phyloP scores from a whole-genome alignment of 2,888 invertebrate species.

The Hypsopygia costalis region DNA sequence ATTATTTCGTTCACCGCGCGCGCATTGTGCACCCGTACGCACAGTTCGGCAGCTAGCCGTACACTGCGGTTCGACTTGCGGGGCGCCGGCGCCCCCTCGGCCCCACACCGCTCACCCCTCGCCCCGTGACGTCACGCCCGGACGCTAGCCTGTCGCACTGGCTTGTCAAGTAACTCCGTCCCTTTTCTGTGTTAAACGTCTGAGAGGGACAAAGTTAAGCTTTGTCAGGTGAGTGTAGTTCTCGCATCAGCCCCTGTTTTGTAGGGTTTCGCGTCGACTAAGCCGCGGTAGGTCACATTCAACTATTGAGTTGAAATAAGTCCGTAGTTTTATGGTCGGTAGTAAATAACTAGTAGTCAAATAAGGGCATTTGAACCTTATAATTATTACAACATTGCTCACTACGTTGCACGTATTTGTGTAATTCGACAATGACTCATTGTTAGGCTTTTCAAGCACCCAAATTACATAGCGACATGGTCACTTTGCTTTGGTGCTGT shows the following conservation, averaged over 20 bases:
- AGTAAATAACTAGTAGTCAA: no score
- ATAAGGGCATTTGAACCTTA: no score
- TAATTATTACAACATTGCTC: no score
- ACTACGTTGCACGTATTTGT: no score
- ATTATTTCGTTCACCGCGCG: slow-evolving; percentile 60
- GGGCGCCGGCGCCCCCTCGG: slow-evolving; percentile 32
- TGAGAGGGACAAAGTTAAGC: slow-evolving; percentile 28
- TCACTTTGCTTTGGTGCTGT: no score
- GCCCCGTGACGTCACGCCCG: slow-evolving; percentile 64
- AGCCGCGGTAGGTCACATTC: slow-evolving; percentile 10
- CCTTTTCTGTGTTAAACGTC: slow-evolving; percentile 19
- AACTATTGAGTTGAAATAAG: background rate
- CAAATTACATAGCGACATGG: no score
- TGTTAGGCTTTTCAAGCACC: no score
- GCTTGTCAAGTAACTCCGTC: slow-evolving; percentile 23
- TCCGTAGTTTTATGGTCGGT: no score
- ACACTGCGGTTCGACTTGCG: slow-evolving; percentile 48
- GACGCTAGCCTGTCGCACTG: slow-evolving; percentile 40
- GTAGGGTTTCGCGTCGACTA: slow-evolving; percentile 20
- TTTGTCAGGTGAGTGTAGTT: slow-evolving; percentile 16
- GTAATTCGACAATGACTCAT: no score
- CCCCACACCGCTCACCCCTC: slow-evolving; percentile 32
- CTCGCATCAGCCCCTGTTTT: slow-evolving; percentile 15
- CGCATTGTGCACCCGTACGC: slow-evolving; percentile 58
- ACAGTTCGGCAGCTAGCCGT: slow-evolving; percentile 57